Percentiles rank a stretch among this genome's conserved stretches.
phyloP scores from a whole-genome alignment of 2,113 vertebrate species.

The Chloebia gouldiae region DNA sequence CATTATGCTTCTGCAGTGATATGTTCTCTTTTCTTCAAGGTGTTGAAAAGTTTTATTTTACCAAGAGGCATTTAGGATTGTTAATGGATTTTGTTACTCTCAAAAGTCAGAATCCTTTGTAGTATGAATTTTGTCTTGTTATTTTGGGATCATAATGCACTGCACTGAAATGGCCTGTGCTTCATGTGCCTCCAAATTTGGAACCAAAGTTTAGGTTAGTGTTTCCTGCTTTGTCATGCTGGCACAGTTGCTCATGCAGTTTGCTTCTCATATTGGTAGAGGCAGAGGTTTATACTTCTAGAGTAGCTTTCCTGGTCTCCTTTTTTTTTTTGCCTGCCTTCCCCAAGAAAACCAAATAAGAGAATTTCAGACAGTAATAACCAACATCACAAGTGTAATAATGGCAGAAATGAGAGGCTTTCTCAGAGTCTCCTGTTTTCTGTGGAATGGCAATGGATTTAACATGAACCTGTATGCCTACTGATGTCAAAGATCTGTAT shows the following conservation, averaged over 20 bases:
- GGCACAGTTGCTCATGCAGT: background rate
- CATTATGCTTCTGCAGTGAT: background rate
- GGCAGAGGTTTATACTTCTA: background rate
- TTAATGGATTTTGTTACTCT: background rate
- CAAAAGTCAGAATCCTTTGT: background rate
- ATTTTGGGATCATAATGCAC: background rate
- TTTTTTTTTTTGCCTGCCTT: rapidly evolving
- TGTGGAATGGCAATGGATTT: background rate
- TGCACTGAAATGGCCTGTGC: background rate
- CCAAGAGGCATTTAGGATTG: background rate
- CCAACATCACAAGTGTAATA: background rate
- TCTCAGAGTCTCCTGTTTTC: background rate
- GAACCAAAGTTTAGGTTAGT: conserved; percentile 2
- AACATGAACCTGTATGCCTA: background rate
- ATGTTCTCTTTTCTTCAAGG: background rate
- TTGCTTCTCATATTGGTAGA: background rate
- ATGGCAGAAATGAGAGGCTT: background rate
- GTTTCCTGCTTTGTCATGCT: conserved; percentile 36
- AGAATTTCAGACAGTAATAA: background rate
- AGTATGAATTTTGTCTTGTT: background rate
- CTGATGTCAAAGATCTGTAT: background rate
- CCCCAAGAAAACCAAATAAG: background rate
- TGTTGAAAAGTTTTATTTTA: background rate
- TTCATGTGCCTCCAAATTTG: conserved; percentile 17
- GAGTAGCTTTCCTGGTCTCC: background rate